phyloP scores from a whole-genome alignment of 2,113 vertebrate species.

The Brachypteracias leptosomus region DNA sequence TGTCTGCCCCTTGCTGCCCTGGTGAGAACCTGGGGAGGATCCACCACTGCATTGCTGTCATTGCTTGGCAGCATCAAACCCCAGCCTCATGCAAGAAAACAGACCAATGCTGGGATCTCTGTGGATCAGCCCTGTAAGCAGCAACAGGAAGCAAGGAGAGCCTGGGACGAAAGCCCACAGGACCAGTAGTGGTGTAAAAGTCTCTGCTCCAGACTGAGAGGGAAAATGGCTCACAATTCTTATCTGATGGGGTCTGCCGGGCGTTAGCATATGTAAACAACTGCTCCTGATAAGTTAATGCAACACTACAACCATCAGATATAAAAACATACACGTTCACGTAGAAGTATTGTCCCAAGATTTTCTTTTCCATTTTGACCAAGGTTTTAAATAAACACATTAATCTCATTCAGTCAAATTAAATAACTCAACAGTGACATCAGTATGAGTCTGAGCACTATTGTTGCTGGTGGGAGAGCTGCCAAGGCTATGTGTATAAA shows the following conservation, averaged over 20 bases:
- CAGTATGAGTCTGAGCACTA: constrained; percentile 62
- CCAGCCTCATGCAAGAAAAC: background rate
- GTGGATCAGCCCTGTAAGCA: background rate
- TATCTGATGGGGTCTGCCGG: constrained; percentile 36
- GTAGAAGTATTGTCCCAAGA: constrained; percentile 34
- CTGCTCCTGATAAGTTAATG: constrained; percentile 60
- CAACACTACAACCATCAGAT: constrained; percentile 46
- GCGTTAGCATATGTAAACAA: constrained; percentile 37
- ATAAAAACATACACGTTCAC: constrained; percentile 50
- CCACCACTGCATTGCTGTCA: background rate
- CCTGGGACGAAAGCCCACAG: background rate
- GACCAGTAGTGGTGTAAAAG: background rate
- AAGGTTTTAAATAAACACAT: constrained; percentile 72
- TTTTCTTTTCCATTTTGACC: constrained; percentile 62
- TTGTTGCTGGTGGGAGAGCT: constrained; percentile 60
- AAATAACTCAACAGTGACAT: constrained; percentile 73
- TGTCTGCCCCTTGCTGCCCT: background rate
- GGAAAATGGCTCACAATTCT: constrained; percentile 33
- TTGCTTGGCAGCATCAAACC: background rate
- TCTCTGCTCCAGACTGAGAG: background rate
- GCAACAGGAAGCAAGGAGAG: background rate
- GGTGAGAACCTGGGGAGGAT: background rate
- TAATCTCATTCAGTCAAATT: constrained; percentile 68
- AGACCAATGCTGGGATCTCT: background rate
- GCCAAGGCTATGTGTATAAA: constrained; percentile 48